Evolutionary conservation across 2,888 invertebrate species (phyloP).

Genomic region (Falcaria lacertinaria): DNA sequence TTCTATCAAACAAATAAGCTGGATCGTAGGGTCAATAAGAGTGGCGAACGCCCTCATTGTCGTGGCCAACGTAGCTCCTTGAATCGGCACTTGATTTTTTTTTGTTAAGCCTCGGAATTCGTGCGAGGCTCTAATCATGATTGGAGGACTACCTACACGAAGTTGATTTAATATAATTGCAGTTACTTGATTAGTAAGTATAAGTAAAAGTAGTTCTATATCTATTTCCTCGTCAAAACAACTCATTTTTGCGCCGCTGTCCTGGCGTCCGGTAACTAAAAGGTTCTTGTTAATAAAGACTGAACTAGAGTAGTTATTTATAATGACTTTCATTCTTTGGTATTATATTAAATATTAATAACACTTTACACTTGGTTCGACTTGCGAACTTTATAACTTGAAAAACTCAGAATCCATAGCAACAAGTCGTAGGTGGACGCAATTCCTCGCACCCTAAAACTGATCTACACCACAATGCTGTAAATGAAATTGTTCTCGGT

Average conservation of each 20-base stretch:
- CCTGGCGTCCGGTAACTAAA: too few relatives aligned
- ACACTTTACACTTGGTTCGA: too few relatives aligned
- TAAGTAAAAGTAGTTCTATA: too few relatives aligned
- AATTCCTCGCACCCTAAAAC: background rate
- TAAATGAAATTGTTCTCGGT: constrained; percentile 10
- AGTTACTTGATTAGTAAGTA: constrained; percentile 7
- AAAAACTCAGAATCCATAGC: too few relatives aligned
- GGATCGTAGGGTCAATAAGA: constrained; percentile 35
- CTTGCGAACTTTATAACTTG: too few relatives aligned
- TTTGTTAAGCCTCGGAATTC: constrained; percentile 51
- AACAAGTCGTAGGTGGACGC: background rate
- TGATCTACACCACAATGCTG: constrained; percentile 8
- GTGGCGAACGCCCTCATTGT: constrained; percentile 47
- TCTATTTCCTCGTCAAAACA: too few relatives aligned
- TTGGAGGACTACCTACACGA: constrained; percentile 41
- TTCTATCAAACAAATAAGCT: constrained; percentile 37
- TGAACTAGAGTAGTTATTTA: too few relatives aligned
- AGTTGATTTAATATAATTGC: constrained; percentile 23
- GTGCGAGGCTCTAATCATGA: constrained; percentile 48
- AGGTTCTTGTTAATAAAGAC: too few relatives aligned
- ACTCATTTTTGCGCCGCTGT: too few relatives aligned
- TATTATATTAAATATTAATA: too few relatives aligned
- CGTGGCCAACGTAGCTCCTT: constrained; percentile 52
- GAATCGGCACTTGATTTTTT: constrained; percentile 62
- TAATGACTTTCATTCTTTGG: too few relatives aligned